Evolutionary conservation across 2,797 vertebrate genomes (phyloP).

Genomic region (Myripristis jacobus): DNA sequence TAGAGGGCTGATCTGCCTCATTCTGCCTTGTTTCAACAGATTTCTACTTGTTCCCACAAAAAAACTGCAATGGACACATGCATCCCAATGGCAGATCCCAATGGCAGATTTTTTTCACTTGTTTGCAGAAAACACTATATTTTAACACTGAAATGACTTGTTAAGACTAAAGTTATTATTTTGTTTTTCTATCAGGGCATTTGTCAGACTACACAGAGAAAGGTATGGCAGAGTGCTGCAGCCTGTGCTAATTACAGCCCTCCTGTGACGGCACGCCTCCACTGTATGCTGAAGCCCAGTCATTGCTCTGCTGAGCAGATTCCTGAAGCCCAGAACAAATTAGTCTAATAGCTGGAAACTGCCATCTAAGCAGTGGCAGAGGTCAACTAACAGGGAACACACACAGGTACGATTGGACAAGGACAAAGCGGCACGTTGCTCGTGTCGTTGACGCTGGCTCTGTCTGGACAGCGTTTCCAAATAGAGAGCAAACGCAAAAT

Average conservation of each 20-base stretch:
- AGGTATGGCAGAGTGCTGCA: constrained; percentile 26
- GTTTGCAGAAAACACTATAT: too few relatives aligned
- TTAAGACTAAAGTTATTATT: too few relatives aligned
- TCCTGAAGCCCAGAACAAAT: constrained; percentile 68
- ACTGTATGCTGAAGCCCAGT: constrained; percentile 39
- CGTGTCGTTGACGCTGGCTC: constrained; percentile 19
- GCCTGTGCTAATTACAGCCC: constrained; percentile 67
- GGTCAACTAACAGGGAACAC: constrained; percentile 56
- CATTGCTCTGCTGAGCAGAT: constrained; percentile 41
- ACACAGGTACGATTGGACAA: constrained; percentile 36
- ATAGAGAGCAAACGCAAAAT: constrained; percentile 22
- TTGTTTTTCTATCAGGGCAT: constrained; percentile 41
- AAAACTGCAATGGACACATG: too few relatives aligned
- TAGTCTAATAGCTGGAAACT: constrained; percentile 69
- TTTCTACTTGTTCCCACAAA: too few relatives aligned
- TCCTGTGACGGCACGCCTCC: constrained; percentile 42
- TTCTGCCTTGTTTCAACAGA: too few relatives aligned
- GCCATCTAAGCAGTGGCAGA: constrained; percentile 64
- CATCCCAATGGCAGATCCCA: too few relatives aligned
- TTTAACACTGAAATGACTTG: too few relatives aligned
- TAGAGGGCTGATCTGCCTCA: too few relatives aligned
- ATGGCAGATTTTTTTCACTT: too few relatives aligned
- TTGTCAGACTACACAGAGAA: constrained; percentile 40
- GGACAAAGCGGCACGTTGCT: constrained; percentile 49
- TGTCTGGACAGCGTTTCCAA: constrained; percentile 19